Base-by-base conservation (phyloP, 1,140 invertebrate species). In the Drosophila jambulina region DNA sequence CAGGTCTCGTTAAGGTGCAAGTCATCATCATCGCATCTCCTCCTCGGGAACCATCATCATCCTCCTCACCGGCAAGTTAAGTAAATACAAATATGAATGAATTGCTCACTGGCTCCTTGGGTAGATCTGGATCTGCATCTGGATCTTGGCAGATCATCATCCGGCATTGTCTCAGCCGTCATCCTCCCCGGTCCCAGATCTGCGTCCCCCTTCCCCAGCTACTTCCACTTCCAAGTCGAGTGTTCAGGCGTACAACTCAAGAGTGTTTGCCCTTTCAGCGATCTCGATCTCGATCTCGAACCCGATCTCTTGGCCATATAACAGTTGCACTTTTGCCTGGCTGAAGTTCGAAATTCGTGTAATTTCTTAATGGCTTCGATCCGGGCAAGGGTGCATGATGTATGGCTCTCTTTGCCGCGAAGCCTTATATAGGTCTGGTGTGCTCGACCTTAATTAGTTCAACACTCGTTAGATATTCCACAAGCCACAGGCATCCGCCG, bases 71-170 rank as follows among this genome's bases (percentile, higher is more conserved):
- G 80, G 84, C 65, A 69, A 80, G 85, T 88, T 84, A 88, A 84
- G 84, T 88, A 88, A 88, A 88, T 78, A 88, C 85, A 88, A 90
- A 88, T 90, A 88, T 88, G 84, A 88, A 88, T 88, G 84, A 88
- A 90, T 84, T 84, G 83, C 83, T 88, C 57, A 54, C 54, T 51
- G 53, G 43, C 57, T 61, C 49, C 46, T 72, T 62, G 46, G 60
- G 60, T 75, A 62, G 74, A 85, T 84, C 69, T 62, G 68, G 57
- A 78, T 78, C 53, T 77, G 74, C 40, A 63, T 83, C 80, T 82
- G 75, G 84, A 86, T 86, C 83, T 84, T 84, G 82, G 82, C 82
- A 76, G 84, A 85, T 85, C 82, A 85, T 86, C 79, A 76, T 76
- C 71, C 60, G 83, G 62, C 63, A 85, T 85, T 78, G 82, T 86